phyloP scores from a whole-genome alignment of 1,140 invertebrate genomes.

The Aleiodes sp. region DNA sequence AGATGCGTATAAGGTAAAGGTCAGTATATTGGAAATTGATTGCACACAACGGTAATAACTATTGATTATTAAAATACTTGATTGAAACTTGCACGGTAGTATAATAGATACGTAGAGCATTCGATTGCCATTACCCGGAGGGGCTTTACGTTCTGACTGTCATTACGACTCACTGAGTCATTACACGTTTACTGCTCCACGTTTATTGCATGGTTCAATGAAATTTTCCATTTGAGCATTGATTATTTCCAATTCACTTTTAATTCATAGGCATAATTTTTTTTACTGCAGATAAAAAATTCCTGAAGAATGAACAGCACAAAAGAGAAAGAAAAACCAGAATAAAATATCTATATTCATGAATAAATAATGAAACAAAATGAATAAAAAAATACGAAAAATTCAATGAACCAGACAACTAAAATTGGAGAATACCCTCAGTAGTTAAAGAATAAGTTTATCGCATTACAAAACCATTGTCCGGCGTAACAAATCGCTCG shows the following conservation, averaged over 20 bases:
- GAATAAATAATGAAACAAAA: too few relatives aligned
- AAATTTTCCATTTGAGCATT: slow-evolving; percentile 19
- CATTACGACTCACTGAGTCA: slow-evolving; percentile 27
- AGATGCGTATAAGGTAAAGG: neutral
- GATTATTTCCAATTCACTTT: neutral
- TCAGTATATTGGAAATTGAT: slow-evolving; percentile 26
- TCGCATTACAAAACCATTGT: slow-evolving; percentile 38
- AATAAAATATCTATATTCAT: too few relatives aligned
- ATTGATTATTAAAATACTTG: slow-evolving; percentile 25
- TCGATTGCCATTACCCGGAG: slow-evolving; percentile 1
- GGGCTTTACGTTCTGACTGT: slow-evolving; percentile 7
- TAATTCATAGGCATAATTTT: slow-evolving; percentile 2
- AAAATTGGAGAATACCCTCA: slow-evolving; percentile 8
- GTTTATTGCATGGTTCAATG: slow-evolving; percentile 16
- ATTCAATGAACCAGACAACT: neutral
- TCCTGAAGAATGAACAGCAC: too few relatives aligned
- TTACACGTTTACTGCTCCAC: slow-evolving; percentile 24
- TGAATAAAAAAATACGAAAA: neutral
- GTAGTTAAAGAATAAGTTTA: slow-evolving; percentile 32
- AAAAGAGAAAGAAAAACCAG: too few relatives aligned
- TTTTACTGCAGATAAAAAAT: too few relatives aligned
- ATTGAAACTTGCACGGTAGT: slow-evolving; percentile 2
- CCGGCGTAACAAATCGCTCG: slow-evolving; percentile 47
- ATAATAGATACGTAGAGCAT: neutral
- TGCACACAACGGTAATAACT: slow-evolving; percentile 19